phyloP scores from a whole-genome alignment of 2,797 vertebrate genomes.

The Heteromormyrus szaboi region DNA sequence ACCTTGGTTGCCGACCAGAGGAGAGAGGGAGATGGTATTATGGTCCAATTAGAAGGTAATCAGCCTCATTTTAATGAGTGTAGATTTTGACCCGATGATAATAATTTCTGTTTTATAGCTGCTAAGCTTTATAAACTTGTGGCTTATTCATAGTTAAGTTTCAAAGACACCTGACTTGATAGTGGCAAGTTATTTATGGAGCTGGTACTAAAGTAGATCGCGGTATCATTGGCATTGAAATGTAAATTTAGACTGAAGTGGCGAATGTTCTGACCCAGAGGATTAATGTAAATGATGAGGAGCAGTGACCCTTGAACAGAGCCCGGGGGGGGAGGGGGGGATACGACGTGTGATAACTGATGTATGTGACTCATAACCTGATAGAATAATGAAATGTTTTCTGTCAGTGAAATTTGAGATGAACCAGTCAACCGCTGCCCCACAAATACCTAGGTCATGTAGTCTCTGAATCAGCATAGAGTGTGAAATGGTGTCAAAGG shows the following conservation, averaged over 20 bases:
- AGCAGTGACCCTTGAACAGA: neutral
- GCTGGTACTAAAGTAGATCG: neutral
- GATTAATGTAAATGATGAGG: neutral
- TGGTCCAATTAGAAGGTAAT: neutral
- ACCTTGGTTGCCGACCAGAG: neutral
- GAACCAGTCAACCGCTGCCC: neutral
- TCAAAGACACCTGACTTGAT: neutral
- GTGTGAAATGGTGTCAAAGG: neutral
- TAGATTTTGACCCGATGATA: neutral
- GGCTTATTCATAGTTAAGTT: neutral
- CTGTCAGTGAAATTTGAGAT: neutral
- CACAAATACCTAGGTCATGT: neutral
- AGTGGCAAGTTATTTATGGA: neutral
- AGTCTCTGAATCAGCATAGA: neutral
- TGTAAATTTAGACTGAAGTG: neutral
- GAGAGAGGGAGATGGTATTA: neutral
- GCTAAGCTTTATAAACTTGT: neutral
- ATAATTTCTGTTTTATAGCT: neutral
- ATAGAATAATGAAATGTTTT: neutral
- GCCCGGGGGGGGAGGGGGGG: neutral
- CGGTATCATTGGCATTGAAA: neutral
- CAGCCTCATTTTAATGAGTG: neutral
- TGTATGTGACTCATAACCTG: neutral
- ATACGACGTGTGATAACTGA: neutral
- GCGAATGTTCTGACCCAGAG: neutral